Percentiles rank a stretch among this genome's conserved stretches.
phyloP scores from a whole-genome alignment of 2,113 vertebrate species.

The Phyllostomus hastatus region DNA sequence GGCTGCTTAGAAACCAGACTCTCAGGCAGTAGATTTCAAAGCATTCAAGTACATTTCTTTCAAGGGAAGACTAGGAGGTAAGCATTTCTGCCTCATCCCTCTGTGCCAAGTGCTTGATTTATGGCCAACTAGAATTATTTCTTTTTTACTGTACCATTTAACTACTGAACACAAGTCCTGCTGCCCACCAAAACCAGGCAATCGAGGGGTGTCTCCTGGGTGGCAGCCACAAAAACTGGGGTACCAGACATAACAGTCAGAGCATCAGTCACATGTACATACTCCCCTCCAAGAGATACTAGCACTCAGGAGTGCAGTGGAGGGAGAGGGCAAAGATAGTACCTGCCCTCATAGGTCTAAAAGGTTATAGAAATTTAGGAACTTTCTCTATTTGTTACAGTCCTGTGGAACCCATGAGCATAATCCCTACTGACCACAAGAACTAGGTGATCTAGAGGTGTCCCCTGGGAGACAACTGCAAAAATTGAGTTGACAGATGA shows the following conservation, averaged over 20 bases:
- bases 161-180: not conserved
- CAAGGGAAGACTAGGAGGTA: not conserved
- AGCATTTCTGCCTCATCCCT: not conserved
- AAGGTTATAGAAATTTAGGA: not conserved
- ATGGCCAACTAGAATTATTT: not conserved
- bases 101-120: not conserved
- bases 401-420: not conserved
- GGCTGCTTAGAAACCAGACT: not conserved
- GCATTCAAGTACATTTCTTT: not conserved
- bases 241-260: not conserved
- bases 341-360: not conserved
- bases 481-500: not conserved
- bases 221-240: not conserved
- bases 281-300: not conserved
- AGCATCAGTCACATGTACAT: not conserved
- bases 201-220: not conserved
- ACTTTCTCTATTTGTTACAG: not conserved
- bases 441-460: not conserved
- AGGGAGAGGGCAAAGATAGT: not conserved
- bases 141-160: not conserved
- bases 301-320: not conserved
- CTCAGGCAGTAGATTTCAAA: not conserved
- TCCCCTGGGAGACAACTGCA: not conserved
- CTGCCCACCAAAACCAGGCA: not conserved
- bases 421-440: not conserved